These are phyloP conservation scores for Thumatha senex DNA, from an alignment of 2,888 invertebrate genomes.

Conservation along the genomic window DNA sequence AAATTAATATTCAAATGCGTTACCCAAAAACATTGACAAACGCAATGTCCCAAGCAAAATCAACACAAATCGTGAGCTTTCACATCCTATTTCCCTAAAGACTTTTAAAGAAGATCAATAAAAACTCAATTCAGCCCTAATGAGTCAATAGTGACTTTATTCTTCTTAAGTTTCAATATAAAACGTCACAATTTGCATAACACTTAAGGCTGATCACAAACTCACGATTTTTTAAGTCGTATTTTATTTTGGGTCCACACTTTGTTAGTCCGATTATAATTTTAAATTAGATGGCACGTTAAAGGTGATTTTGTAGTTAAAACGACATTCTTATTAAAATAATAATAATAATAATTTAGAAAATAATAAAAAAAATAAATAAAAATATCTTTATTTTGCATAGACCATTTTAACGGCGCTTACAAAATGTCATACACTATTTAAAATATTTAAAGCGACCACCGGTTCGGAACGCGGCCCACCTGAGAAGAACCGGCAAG, in stretches of 20 bases:
- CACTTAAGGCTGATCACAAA: conserved; percentile 31
- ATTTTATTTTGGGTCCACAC: too few species aligned
- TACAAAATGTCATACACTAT: too few species aligned
- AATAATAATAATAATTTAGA: too few species aligned
- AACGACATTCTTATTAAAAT: not conserved
- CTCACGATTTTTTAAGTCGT: conserved; percentile 18
- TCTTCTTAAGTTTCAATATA: conserved; percentile 50
- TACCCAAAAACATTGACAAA: conserved; percentile 6
- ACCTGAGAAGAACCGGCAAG: too few species aligned
- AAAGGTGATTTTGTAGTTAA: conserved; percentile 5
- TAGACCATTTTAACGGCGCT: too few species aligned
- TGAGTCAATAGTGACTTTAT: conserved; percentile 43
- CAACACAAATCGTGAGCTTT: conserved; percentile 14
- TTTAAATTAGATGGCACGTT: conserved; percentile 5
- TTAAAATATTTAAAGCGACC: too few species aligned
- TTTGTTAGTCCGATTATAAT: conserved; percentile 3
- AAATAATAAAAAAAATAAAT: too few species aligned
- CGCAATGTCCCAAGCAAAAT: conserved; percentile 16
- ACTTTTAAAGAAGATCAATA: conserved; percentile 35
- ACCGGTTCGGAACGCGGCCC: too few species aligned
- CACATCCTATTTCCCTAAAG: conserved; percentile 48
- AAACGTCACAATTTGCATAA: conserved; percentile 46
- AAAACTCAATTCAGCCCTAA: conserved; percentile 45
- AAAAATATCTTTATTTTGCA: too few species aligned
- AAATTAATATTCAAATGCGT: not conserved